Evolutionary conservation across 2,113 vertebrate species (phyloP), one percentile per base, ranked within the genome.

Genomic region (Strix aluco): DNA sequence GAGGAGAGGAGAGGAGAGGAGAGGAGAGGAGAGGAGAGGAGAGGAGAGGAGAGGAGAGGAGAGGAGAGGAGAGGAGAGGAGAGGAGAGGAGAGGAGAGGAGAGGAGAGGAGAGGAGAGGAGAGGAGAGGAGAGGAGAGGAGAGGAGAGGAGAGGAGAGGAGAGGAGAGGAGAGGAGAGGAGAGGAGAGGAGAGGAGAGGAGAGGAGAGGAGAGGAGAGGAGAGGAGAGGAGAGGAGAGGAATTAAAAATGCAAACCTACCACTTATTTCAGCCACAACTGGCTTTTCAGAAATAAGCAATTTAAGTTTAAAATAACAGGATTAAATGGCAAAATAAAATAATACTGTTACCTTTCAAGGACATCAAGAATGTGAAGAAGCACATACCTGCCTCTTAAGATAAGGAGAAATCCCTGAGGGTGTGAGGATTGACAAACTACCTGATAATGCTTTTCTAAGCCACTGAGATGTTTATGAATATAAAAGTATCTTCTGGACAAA

Each of bases 41-140:
- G 13, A 29, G 25, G 11, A 40, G 13, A 29, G 25, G 15, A 13
- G 11, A 15, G 32, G 10, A 8, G 5, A 10, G 23, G 15, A 6
- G 3, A 14, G 36, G 36, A 2, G 9, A 25, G 18, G 36, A 11
- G 8, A 14, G 18, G 6, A 26, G 13, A 19, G 8, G 69, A 21
- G 34, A 10, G 20, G 44, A 13, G 17, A 9, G 20, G 36, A 42
- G n/a, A 23, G 6, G 11, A 11, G 2, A 15, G 32, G 47, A 15
- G 18, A 14, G 12, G 26, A 36, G 11, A 40, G 13, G 11, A 40
- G 13, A 29, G 25, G 11, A 40, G 13, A 29, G 25, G 15, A 13
- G 11, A 15, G 32, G 10, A 8, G 5, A 10, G 23, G 15, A 6
- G 3, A 14, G 42, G 4, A 4, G 10, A 6, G 61, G 8, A 2